Evolutionary conservation across 2,113 vertebrate genomes (phyloP).

Genomic region (Corapipo altera): DNA sequence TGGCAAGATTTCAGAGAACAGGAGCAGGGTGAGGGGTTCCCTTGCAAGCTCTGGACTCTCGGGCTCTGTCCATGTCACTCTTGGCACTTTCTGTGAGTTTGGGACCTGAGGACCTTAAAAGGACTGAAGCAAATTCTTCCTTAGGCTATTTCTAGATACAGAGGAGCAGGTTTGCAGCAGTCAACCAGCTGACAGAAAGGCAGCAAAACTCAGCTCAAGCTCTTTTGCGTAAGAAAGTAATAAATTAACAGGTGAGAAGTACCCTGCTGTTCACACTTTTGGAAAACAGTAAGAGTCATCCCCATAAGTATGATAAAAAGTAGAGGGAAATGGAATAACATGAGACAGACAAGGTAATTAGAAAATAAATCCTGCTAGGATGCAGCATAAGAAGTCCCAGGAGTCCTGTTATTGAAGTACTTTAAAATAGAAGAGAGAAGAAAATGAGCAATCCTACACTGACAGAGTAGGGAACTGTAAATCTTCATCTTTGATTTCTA

Average conservation of each 20-base stretch:
- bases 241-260: neutral
- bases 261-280: neutral
- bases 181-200: neutral
- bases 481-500: neutral
- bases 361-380: constrained; percentile 18
- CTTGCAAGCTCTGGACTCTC: neutral
- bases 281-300: neutral
- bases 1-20: constrained; percentile 22
- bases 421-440: neutral
- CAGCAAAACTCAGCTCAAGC: neutral
- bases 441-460: neutral
- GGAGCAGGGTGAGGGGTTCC: neutral
- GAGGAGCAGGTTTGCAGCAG: neutral
- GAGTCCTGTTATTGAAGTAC: neutral
- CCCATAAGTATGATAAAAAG: neutral
- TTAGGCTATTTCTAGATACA: constrained; percentile 23
- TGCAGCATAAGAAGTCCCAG: neutral
- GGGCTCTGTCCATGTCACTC: neutral
- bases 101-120: constrained; percentile 22
- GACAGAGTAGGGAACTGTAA: neutral
- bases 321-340: neutral
- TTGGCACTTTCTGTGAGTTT: neutral
- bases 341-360: neutral
- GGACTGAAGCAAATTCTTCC: constrained; percentile 27
- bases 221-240: neutral